phyloP scores from a whole-genome alignment of 2,797 vertebrate genomes.

The Typhlichthys subterraneus region DNA sequence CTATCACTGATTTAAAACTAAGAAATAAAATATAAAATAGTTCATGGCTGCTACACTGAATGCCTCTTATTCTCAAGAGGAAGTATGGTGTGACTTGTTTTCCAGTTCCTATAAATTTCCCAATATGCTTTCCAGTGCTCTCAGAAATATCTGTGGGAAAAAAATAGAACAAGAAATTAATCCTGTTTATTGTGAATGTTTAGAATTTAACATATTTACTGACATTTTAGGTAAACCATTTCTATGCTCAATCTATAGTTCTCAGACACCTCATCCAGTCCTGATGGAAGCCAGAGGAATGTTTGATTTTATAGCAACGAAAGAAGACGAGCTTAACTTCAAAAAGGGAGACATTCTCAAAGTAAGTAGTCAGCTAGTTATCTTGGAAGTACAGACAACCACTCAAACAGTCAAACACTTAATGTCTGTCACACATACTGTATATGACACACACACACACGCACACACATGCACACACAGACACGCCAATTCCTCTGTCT shows the following conservation, averaged over 20 bases:
- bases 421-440: too few species aligned
- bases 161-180: background rate
- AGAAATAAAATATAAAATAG: background rate
- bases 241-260: conserved; percentile 1
- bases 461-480: too few species aligned
- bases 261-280: background rate
- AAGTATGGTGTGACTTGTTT: conserved; percentile 27
- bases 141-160: background rate
- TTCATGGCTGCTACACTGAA: too few species aligned
- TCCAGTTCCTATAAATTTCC: conserved; percentile 35
- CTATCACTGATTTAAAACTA: conserved; percentile 1
- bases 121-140: background rate
- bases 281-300: conserved; percentile 90
- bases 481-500: too few species aligned
- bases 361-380: conserved; percentile 68
- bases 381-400: background rate
- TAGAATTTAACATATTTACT: background rate
- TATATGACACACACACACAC: too few species aligned
- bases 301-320: conserved; percentile 86
- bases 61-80: background rate
- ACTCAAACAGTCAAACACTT: too few species aligned
- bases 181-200: background rate
- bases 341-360: conserved; percentile 87
- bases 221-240: background rate
- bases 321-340: conserved; percentile 90